Evolutionary conservation across 1,140 invertebrate genomes (phyloP), one percentile per base, ranked within the genome.

Genomic region (Drosophila hydei): DNA sequence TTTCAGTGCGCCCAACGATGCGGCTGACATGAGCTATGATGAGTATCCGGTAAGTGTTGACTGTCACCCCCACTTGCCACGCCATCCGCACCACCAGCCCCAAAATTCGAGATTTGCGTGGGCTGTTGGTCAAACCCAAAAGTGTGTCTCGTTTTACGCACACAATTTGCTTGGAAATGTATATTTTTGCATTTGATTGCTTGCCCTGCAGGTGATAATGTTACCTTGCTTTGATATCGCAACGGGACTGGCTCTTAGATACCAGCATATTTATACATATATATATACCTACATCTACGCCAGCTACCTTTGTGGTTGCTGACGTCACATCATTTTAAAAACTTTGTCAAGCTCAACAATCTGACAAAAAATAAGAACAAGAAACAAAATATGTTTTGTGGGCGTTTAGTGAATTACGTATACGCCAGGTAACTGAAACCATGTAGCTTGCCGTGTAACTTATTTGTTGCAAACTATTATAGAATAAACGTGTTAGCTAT

Each of bases 111-210:
- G 9, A 27, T 8, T 3, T 43, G 36, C 14, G 52, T 59, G 43
- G n/a, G 45, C 43, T 45, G 54, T 72, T 67, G 65, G 55, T 71
- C 72, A 56, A 70, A 45, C 51, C 30, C 42, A 27, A 63, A 61
- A 61, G 14, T 52, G 55, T 59, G 51, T 88, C 84, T 88, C 79
- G 52, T 30, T 38, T 88, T 87, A 85, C 81, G 67, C 65, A 87
- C 74, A 9, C 50, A 79, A 70, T 78, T 79, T 85, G 83, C 75
- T 89, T 89, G 83, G 70, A 89, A 89, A 70, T 67, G 75, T 79
- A 87, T 87, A 89, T 76, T 87, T 83, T 78, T 81, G 45, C 52
- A 84, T 89, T 89, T 83, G 84, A 89, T 87, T 89, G 84, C 71
- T 89, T 88, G 60, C 52, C 72, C 75, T 61, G 38, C 62, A 75